Evolutionary conservation across 2,797 vertebrate species (phyloP).

Genomic region (Ataeniobius toweri): DNA sequence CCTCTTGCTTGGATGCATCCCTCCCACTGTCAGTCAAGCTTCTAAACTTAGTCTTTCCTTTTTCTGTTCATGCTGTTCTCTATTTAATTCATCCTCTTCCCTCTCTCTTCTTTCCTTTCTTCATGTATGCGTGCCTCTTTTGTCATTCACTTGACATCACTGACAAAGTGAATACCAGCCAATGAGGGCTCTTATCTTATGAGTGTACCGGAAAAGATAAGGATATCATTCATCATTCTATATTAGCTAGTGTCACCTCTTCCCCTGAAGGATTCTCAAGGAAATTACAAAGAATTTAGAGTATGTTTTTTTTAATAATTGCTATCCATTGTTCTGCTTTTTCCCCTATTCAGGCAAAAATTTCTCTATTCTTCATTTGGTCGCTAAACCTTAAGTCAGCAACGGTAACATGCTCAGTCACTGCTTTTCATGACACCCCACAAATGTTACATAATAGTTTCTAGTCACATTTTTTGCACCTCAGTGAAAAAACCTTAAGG

Average conservation of each 20-base stretch:
- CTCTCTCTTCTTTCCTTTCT: conserved; percentile 26
- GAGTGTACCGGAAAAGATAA: conserved; percentile 59
- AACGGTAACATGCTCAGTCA: conserved; percentile 27
- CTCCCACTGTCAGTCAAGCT: conserved; percentile 58
- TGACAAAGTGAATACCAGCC: conserved; percentile 41
- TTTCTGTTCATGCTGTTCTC: conserved; percentile 42
- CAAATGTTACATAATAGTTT: conserved; percentile 26
- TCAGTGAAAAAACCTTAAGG: conserved; percentile 30
- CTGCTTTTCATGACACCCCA: conserved; percentile 21
- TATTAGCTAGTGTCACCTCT: conserved; percentile 45
- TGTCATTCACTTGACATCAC: conserved; percentile 33
- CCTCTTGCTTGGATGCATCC: conserved; percentile 39
- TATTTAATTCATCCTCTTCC: conserved; percentile 48
- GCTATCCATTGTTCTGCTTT: conserved; percentile 18
- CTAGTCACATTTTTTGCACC: conserved; percentile 33
- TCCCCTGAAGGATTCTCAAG: conserved; percentile 43
- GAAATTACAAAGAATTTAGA: conserved; percentile 41
- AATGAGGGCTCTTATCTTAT: conserved; percentile 58
- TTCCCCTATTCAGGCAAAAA: conserved; percentile 5
- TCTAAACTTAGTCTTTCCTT: conserved; percentile 65
- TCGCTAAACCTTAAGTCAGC: conserved; percentile 11
- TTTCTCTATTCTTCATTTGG: conserved; percentile 16
- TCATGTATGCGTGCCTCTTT: conserved; percentile 20
- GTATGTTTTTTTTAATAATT: conserved; percentile 26
- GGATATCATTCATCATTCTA: conserved; percentile 56